Percentiles rank a stretch among this genome's conserved stretches.
Evolutionary conservation across 2,797 vertebrate species (phyloP).

Genomic region (Pangasius mekongensis): DNA sequence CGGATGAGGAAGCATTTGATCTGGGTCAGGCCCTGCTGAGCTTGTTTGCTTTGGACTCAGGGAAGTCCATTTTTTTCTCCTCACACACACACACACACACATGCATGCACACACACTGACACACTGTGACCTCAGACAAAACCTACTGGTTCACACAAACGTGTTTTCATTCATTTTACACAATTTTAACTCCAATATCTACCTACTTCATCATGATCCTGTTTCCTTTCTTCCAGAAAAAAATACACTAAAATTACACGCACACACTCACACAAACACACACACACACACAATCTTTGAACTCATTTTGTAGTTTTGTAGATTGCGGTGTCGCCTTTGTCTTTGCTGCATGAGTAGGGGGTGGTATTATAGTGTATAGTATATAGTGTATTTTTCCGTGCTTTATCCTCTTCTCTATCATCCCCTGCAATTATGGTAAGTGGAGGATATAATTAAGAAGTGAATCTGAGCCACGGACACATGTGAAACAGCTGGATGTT

Average conservation of each 20-base stretch:
- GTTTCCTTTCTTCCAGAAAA: neutral
- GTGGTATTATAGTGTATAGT: neutral
- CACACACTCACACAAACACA: neutral
- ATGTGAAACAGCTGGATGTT: slow-evolving; percentile 55
- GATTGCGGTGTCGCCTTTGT: slow-evolving; percentile 6
- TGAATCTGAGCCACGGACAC: slow-evolving; percentile 41
- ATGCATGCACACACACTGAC: neutral
- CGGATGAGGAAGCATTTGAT: slow-evolving; percentile 80
- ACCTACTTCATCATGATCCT: neutral
- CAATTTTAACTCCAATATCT: neutral
- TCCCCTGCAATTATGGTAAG: slow-evolving; percentile 56
- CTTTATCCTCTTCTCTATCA: slow-evolving; percentile 48
- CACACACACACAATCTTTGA: neutral
- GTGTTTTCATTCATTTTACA: neutral
- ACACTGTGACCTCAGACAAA: slow-evolving; percentile 3
- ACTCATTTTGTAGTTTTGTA: neutral
- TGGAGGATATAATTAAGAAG: slow-evolving; percentile 42
- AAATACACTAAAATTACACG: too few relatives aligned
- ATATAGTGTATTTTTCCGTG: slow-evolving; percentile 29
- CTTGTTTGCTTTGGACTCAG: slow-evolving; percentile 74
- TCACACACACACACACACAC: slow-evolving; percentile 23
- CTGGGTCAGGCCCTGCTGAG: slow-evolving; percentile 74
- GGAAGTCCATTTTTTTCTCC: slow-evolving; percentile 27
- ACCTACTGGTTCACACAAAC: neutral
- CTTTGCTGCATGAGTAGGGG: slow-evolving; percentile 10